Evolutionary conservation across 2,797 vertebrate species (phyloP), one percentile per base, ranked within the genome.

Genomic region (Labeo calbasu): DNA sequence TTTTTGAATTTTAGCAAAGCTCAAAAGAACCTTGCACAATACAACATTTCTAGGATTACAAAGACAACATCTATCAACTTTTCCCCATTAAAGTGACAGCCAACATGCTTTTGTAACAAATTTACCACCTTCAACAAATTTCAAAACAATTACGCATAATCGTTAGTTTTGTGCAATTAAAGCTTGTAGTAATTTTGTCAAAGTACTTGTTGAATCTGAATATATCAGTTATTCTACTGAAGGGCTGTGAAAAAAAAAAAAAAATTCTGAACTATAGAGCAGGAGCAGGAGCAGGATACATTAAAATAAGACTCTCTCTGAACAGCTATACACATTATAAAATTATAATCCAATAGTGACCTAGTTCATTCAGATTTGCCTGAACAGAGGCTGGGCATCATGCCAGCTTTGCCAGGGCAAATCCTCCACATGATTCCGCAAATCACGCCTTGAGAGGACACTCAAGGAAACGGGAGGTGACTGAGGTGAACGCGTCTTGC

Each of bases 341-440:
- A 86, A 92, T 81, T 66, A 90, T 92, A 92, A 94, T 94, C 90
- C 89, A 92, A 87, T 32, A 88, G 85, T 92, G 92, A 92, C 91
- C 92, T 89, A 92, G 73, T 93, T 94, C 76, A 85, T 82, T 80
- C 82, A 75, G 85, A 83, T 81, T 76, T 83, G 77, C 46, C 40
- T 53, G 63, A 65, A 23, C 23, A 80, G 40, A 51, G 76, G 73
- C 55, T 61, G 51, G 73, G 51, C 13, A 21, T 77, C 46, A n/a
- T 71, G 69, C 68, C 76, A 78, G 76, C 4, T 51, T 50, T 61
- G 25, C 23, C 63, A 51, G 48, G 65, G 46, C 55, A 70, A 77
- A 84, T 69, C 66, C 70, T 68, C 63, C 65, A 63, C 53, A 77
- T 32, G 61, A 36, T 63, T 81, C 70, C 53, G n/a, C 63, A 68